Base-by-base conservation (phyloP, 35 echinoderm and acorn worm genomes). In the Strongylocentrotus purpuratus region DNA sequence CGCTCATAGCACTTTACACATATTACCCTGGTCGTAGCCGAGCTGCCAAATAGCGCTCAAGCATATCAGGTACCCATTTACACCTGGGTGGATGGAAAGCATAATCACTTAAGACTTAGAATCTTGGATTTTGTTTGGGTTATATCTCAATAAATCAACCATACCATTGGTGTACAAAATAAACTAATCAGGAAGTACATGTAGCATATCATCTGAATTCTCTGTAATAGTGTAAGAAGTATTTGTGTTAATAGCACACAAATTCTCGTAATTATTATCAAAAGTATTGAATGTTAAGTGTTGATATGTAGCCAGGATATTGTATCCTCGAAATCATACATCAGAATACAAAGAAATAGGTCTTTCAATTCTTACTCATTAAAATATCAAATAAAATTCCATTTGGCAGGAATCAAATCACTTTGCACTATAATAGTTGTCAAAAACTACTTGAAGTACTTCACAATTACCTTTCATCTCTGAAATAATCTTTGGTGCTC, bases 401-500 rank as follows among this genome's bases (percentile, higher is more conserved):
- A 18, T 9, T 86, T 31, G 4, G 7, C 14, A 8, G 70, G 4
- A 85, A 85, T 20, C 70, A 17, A 85, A 85, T 85, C 70, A 17
- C 15, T 85, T 85, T 1, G 0, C 70, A 20, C 35, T 41, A 41
- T 41, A 41, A 41, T 41, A 41, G 70, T 31, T 85, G 70, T 20
- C 15, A 85, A 85, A 20, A 20, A 31, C 4, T 20, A 85, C 15
- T 85, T 0, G 31, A 85, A 20, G 70, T 20, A 85, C 70, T 85
- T 85, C 17, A 20, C 31, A 20, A 31, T 31, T 93, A 93, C 91
- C 91, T 93, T 47, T 93, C 41, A 93, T 55, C 13, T 93, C 91
- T 46, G 91, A 93, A 58, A 93, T 93, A 28, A 93, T 93, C 46
- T 93, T 93, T 93, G 91, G 91, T 55, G 91, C 91, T 58, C 91